Base-by-base conservation (phyloP, 2,113 vertebrate species). In the Gulo gulo region DNA sequence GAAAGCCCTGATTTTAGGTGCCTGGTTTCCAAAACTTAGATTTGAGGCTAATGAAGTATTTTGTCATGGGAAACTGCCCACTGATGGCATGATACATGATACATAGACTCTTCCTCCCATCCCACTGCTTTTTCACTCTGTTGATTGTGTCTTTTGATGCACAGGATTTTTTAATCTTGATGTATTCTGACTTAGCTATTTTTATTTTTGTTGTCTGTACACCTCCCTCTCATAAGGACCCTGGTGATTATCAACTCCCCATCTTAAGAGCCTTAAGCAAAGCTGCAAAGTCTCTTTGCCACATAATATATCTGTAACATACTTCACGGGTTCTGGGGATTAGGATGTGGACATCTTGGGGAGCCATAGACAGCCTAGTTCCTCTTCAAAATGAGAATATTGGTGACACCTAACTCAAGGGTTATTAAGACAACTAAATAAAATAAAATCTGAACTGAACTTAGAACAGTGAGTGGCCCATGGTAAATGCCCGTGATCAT, bases 301-400 rank as follows among this genome's bases (percentile, higher is more conserved):
- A 89, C 42, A 24, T 79, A 83, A 65, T 12, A 8, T 47, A 78
- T 78, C 45, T 78, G 88, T 80, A 92, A 85, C 34, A 71, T 15
- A 73, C 23, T 95, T 94, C 55, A 90, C 6, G 71, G 50, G 23
- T 59, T 74, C 84, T 85, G 45, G 21, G 31, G 47, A 82, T 79
- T 96, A 59, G 79, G 12, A 82, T 7, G 16, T 92, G 50, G 31
- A 50, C 39, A 61, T 89, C 34, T 81, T 69, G 39, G 42, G 20
- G 36, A 4, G 71, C 34, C 42, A 91, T 36, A 93, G 39, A 67
- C 59, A 90, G 52, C 10, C 74, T 52, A 91, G 42, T 47, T 78
- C 69, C 87, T 88, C 52, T 61, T 94, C 92, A 87, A 95, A 94
- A 88, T 85, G 29, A 97, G 42, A 96, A 96, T 80, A 79, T 79